phyloP scores from a whole-genome alignment of 2,888 invertebrate species.

The Polydrusus pterygomalis region DNA sequence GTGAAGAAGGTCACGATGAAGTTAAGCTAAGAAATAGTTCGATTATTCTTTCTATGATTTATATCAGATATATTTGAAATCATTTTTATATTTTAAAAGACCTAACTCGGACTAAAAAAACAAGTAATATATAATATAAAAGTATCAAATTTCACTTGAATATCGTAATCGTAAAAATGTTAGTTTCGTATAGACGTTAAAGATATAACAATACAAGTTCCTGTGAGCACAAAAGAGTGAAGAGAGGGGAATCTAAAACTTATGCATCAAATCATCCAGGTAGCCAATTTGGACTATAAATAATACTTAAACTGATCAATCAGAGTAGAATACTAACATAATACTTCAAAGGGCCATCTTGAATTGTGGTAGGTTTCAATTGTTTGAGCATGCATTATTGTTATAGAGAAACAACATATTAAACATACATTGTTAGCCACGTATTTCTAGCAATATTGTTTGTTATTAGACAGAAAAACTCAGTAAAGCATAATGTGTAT shows the following conservation, averaged over 20 bases:
- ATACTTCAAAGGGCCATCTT: conserved; percentile 9
- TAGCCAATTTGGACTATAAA: not conserved
- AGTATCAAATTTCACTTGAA: not conserved
- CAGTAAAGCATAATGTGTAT: too few relatives aligned
- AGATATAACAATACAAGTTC: too few relatives aligned
- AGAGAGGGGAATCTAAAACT: too few relatives aligned
- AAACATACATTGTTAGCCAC: not conserved
- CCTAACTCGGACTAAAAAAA: too few relatives aligned
- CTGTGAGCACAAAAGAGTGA: too few relatives aligned
- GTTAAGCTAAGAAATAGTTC: not conserved
- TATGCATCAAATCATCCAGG: not conserved
- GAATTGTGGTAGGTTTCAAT: conserved; percentile 1
- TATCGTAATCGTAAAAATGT: too few relatives aligned
- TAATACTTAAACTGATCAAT: not conserved
- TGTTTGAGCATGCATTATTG: not conserved
- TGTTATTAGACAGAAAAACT: not conserved
- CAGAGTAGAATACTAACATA: not conserved
- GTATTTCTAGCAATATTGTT: not conserved
- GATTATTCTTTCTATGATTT: not conserved
- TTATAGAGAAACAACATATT: not conserved
- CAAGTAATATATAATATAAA: not conserved
- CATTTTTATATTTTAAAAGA: too few relatives aligned
- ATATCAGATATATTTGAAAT: not conserved
- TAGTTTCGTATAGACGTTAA: too few relatives aligned
- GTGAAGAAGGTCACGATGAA: not conserved